Evolutionary conservation across 1,140 invertebrate species (phyloP).

Genomic region (Ladona fulva): DNA sequence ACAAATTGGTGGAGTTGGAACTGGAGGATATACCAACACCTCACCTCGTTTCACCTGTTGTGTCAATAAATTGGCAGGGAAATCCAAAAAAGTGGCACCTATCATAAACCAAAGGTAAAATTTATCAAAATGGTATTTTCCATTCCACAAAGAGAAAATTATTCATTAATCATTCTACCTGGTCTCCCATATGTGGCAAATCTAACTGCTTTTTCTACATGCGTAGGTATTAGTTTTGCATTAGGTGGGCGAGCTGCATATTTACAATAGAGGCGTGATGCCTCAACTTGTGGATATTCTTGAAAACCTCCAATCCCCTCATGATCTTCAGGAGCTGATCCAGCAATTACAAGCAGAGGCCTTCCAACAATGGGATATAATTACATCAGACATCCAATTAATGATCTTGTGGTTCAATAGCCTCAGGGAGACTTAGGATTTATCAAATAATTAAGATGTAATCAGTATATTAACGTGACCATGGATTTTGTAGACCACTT

Average conservation of each 20-base stretch:
- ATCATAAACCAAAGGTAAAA: not conserved
- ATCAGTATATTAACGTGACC: too few species aligned
- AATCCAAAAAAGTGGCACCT: conserved; percentile 79
- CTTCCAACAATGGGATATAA: conserved; percentile 31
- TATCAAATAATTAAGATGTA: too few species aligned
- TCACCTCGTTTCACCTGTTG: conserved; percentile 37
- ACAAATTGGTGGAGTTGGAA: conserved; percentile 53
- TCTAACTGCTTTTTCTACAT: conserved; percentile 87
- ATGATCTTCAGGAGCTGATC: conserved; percentile 81
- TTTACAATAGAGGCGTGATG: conserved; percentile 76
- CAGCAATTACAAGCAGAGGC: conserved; percentile 84
- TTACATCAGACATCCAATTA: too few species aligned
- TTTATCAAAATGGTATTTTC: too few species aligned
- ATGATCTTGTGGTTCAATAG: too few species aligned
- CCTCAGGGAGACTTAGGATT: too few species aligned
- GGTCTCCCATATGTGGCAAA: conserved; percentile 78
- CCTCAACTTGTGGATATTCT: conserved; percentile 78
- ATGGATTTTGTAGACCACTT: too few species aligned
- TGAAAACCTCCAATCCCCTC: conserved; percentile 93
- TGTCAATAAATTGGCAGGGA: conserved; percentile 72
- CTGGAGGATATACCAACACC: conserved; percentile 35
- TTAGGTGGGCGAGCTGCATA: conserved; percentile 80
- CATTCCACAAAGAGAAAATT: conserved; percentile 14
- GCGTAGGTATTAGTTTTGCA: conserved; percentile 70
- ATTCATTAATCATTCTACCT: conserved; percentile 31